Base-by-base conservation (phyloP, 2,113 vertebrate species). In the Toxotes chatareus region DNA sequence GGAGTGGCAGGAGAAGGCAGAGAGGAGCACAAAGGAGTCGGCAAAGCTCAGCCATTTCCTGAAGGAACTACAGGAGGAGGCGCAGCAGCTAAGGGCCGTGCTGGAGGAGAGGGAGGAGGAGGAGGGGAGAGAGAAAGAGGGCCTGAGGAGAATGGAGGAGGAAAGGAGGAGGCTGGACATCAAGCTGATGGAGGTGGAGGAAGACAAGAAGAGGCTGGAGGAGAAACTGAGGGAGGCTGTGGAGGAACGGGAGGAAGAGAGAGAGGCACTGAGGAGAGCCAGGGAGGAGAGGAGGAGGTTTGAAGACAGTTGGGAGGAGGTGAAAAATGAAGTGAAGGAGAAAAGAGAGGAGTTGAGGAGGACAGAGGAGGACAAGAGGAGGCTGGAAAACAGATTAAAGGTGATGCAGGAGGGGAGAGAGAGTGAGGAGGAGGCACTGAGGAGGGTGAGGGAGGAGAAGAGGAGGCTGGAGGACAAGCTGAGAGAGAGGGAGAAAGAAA, bases 211-310 rank as follows among this genome's bases (percentile, higher is more conserved):
- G 51, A 65, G 42, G 11, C 65, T 83, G 23, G 61, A 72, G 12
- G 80, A 82, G 57, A 80, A 55, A 36, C 51, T 83, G 21, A 61
- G 49, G 10, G 76, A 82, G 36, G 34, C 63, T 10, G 72, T 86
- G 49, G 80, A 81, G 32, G 85, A 88, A 73, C 17, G 17, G 11
- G 65, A 82, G 19, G 31, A 57, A 27, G 42, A 92, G 32, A 92
- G 82, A 66, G 95, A 83, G 21, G 94, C 3, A 17, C 57, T 91
- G 31, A 80, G 42, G 14, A 49, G 64, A 14, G 73, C 57, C 21
- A 61, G 46, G 79, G 81, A 87, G 73, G 82, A 78, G 82, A 78
- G 3, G 17, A 80, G 17, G 81, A 91, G 44, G 27, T 7, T 72
- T 34, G 68, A 76, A 4, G 69, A 77, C 4, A 86, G n/a, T 14